Base-by-base conservation (phyloP, 2,113 vertebrate genomes). In the Tetrax tetrax region DNA sequence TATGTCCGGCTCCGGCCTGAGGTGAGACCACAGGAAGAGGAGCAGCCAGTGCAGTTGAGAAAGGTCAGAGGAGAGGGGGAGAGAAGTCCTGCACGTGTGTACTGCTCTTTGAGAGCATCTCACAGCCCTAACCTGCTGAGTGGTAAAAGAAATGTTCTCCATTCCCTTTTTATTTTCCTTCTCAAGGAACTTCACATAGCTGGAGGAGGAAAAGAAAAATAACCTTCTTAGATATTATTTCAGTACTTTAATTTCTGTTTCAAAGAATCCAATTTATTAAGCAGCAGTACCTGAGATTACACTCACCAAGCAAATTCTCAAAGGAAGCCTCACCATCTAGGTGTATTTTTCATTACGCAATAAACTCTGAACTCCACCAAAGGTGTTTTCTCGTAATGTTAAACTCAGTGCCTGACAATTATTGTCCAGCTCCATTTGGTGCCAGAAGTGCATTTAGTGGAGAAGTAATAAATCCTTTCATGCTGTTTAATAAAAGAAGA, bases 401-500 rank as follows among this genome's bases (percentile, higher is more conserved):
- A 91, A 96, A 84, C 80, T 82, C 59, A n/a, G 65, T 50, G 84
- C 45, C 51, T 87, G 87, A 90, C 69, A 95, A 96, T 94, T 81
- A 78, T 89, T 63, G 69, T 95, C 90, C 81, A 83, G 91, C 53
- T 78, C 27, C 54, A 60, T 91, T 84, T 89, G 77, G 78, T 87
- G 91, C 86, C 96, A 91, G 95, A 78, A 74, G 56, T 87, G 63
- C 87, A 76, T 96, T 97, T n/a, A 79, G 45, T 31, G 71, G 54
- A 96, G 84, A 92, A 72, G 83, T 81, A 89, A 94, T 96, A 96
- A 96, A 89, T 88, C 89, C 90, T 95, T 90, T 91, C 81, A 69
- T 93, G 93, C 95, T 97, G 79, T 93, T 97, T 96, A 94, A 94
- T 94, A 90, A 96, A 96, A 96, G 4, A 51, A 96, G 95, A 90